These are phyloP conservation scores for Hiodon tergisus DNA, from an alignment of 2,113 vertebrate species.

Conservation along the genomic window DNA sequence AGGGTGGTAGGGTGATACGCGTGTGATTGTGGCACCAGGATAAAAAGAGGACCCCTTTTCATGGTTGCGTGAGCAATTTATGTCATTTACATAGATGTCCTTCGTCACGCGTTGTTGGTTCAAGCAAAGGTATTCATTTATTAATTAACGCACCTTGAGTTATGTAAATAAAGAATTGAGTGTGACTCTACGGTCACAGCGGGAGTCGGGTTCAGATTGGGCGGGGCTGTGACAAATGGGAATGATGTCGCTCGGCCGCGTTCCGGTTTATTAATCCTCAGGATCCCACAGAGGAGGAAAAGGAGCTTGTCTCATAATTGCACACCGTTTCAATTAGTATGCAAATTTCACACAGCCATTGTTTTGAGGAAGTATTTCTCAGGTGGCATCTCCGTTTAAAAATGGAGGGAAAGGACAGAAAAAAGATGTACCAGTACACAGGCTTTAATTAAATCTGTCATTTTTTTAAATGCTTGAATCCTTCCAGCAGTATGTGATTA, in stretches of 20 bases:
- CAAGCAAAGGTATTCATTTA: not conserved
- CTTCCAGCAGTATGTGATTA: conserved; percentile 13
- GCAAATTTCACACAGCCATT: conserved; percentile 39
- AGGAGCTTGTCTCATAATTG: conserved; percentile 28
- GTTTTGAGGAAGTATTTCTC: conserved; percentile 36
- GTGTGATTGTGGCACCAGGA: too few species aligned
- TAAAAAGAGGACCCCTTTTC: too few species aligned
- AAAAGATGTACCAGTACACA: conserved; percentile 23
- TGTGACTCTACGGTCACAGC: not conserved
- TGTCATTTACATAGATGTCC: not conserved
- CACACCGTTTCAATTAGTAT: conserved; percentile 42
- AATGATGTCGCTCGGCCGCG: conserved; percentile 1
- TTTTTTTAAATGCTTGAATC: not conserved
- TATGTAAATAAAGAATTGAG: not conserved
- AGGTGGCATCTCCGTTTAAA: conserved; percentile 35
- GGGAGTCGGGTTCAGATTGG: conserved; percentile 16
- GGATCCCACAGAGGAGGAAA: conserved; percentile 15
- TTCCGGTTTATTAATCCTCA: conserved; percentile 32
- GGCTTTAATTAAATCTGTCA: conserved; percentile 34
- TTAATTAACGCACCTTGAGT: not conserved
- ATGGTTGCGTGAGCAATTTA: too few species aligned
- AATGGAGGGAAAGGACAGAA: conserved; percentile 20
- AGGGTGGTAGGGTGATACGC: too few species aligned
- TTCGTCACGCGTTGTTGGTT: not conserved
- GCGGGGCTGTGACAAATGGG: not conserved